phyloP scores from a whole-genome alignment of 2,797 vertebrate genomes.

The Oreortyx pictus region DNA sequence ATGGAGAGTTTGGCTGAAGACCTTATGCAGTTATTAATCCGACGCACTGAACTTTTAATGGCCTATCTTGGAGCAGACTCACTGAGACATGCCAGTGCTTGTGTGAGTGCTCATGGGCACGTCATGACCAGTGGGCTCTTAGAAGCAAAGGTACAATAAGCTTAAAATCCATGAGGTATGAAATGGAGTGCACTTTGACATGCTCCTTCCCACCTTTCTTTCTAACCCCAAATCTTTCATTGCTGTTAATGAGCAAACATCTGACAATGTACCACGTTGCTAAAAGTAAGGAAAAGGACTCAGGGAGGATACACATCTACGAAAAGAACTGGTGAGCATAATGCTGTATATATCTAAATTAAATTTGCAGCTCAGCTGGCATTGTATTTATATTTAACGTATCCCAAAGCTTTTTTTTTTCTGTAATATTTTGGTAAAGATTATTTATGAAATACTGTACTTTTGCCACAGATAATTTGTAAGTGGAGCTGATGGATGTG shows the following conservation, averaged over 20 bases:
- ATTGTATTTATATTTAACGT: constrained; percentile 48
- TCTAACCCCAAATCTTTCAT: not conserved
- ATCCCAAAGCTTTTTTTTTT: constrained; percentile 60
- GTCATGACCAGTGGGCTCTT: constrained; percentile 75
- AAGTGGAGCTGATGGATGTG: constrained; percentile 57
- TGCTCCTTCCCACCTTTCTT: not conserved
- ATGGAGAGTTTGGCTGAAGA: constrained; percentile 91
- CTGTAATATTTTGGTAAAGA: constrained; percentile 43
- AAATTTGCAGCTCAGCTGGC: constrained; percentile 49
- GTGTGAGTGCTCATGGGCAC: constrained; percentile 61
- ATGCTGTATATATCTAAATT: constrained; percentile 46
- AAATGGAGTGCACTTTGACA: not conserved
- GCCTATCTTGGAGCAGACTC: constrained; percentile 86
- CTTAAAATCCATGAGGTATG: not conserved
- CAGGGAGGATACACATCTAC: constrained; percentile 67
- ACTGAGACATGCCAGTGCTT: constrained; percentile 70
- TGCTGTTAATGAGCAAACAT: constrained; percentile 14
- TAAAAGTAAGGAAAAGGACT: constrained; percentile 65
- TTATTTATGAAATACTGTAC: constrained; percentile 59
- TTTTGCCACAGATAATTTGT: constrained; percentile 59
- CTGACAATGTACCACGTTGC: not conserved
- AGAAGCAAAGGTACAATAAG: constrained; percentile 83
- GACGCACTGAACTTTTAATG: constrained; percentile 87
- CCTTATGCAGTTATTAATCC: constrained; percentile 86
- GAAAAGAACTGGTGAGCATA: constrained; percentile 3